These are phyloP conservation scores for Hesperophylax magnus DNA, from an alignment of 1,140 invertebrate species.

Conservation along the genomic window DNA sequence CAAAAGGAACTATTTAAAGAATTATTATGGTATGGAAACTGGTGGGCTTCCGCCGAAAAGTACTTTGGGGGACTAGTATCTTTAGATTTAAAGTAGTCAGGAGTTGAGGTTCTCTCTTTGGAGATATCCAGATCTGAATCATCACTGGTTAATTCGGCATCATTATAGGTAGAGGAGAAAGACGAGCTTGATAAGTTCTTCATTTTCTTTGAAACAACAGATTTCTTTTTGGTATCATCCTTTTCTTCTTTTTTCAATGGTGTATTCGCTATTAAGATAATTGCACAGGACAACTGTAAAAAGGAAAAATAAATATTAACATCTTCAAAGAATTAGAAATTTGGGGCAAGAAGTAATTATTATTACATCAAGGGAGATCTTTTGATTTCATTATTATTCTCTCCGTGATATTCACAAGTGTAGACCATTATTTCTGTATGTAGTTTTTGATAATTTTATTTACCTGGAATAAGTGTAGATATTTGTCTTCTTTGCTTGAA, in stretches of 20 bases:
- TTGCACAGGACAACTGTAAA: constrained; percentile 21
- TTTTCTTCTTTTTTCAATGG: constrained; percentile 23
- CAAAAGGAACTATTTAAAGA: not conserved
- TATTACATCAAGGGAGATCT: too few species aligned
- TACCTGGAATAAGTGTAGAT: constrained; percentile 49
- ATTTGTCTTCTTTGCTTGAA: constrained; percentile 44
- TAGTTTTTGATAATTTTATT: not conserved
- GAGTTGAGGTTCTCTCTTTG: constrained; percentile 1
- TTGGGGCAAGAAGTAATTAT: too few species aligned
- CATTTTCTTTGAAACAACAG: constrained; percentile 31
- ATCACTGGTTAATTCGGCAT: constrained; percentile 35
- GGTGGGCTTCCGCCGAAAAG: not conserved
- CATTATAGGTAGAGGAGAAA: constrained; percentile 3
- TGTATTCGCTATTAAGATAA: constrained; percentile 29
- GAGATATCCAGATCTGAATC: constrained; percentile 39
- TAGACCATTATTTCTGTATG: too few species aligned
- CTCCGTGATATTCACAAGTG: too few species aligned
- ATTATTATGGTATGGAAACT: constrained; percentile 2
- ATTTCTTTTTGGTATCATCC: not conserved
- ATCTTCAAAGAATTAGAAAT: not conserved
- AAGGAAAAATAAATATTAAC: constrained; percentile 35
- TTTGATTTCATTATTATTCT: too few species aligned
- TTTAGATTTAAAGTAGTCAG: constrained; percentile 14
- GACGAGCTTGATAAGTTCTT: constrained; percentile 43
- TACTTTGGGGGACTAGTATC: not conserved